Evolutionary conservation across 2,113 vertebrate species (phyloP).

Genomic region (Cebus imitator): DNA sequence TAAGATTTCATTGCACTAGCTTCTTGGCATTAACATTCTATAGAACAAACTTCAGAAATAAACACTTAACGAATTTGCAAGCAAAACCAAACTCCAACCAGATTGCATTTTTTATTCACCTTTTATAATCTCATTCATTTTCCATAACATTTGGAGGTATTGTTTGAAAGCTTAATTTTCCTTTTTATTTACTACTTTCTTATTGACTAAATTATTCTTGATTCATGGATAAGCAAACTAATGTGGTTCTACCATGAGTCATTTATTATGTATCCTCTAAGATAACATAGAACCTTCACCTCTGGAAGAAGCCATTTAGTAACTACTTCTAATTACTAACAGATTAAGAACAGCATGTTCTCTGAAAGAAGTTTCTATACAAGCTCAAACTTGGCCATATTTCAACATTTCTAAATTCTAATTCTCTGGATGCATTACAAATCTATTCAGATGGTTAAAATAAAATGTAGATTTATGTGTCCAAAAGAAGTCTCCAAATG

Average conservation of each 20-base stretch:
- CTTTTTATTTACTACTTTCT: neutral
- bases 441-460: neutral
- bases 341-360: neutral
- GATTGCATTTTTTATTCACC: neutral
- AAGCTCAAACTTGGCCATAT: neutral
- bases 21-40: neutral
- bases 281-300: neutral
- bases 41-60: neutral
- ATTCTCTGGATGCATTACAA: constrained; percentile 22
- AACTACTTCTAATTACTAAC: constrained; percentile 29
- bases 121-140: constrained; percentile 11
- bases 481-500: neutral
- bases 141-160: neutral
- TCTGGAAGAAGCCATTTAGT: neutral
- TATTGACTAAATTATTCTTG: neutral
- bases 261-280: constrained; percentile 1
- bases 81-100: neutral
- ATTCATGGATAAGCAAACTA: neutral
- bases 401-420: constrained; percentile 25
- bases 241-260: neutral
- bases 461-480: neutral
- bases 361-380: constrained; percentile 15
- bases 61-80: neutral
- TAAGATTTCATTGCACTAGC: neutral
- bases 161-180: constrained; percentile 26